A percentile compares a stretch with the other conserved stretches of the same genome.
Evolutionary conservation across 2,113 vertebrate genomes (phyloP).

Genomic region (Lanius collurio): DNA sequence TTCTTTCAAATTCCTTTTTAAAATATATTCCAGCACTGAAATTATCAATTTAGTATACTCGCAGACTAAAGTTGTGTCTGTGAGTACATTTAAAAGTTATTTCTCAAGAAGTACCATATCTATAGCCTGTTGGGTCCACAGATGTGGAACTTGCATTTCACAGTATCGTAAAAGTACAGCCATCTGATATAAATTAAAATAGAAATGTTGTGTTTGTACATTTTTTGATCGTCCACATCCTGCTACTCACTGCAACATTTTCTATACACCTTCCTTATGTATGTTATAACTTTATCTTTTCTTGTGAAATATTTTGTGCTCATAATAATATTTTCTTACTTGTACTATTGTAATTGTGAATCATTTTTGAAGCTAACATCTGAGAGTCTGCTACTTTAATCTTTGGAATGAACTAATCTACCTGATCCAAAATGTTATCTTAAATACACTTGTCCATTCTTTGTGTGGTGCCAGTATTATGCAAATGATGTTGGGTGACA

Average conservation of each 20-base stretch:
- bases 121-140: not conserved
- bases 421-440: not conserved
- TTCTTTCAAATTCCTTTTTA: not conserved
- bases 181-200: not conserved
- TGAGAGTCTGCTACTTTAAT: not conserved
- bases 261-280: not conserved
- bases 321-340: not conserved
- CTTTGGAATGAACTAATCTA: not conserved
- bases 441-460: not conserved
- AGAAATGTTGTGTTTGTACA: not conserved
- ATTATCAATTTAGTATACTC: not conserved
- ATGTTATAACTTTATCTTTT: not conserved
- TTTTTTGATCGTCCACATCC: not conserved
- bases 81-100: not conserved
- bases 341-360: not conserved
- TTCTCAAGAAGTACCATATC: not conserved
- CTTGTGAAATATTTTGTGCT: not conserved
- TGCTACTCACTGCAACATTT: not conserved
- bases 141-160: not conserved
- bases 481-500: not conserved
- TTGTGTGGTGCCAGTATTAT: not conserved
- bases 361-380: not conserved
- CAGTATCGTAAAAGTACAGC: not conserved
- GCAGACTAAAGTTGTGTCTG: not conserved
- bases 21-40: not conserved